Evolutionary conservation across 1,140 invertebrate species (phyloP).

Genomic region (Lordiphosa collinella): DNA sequence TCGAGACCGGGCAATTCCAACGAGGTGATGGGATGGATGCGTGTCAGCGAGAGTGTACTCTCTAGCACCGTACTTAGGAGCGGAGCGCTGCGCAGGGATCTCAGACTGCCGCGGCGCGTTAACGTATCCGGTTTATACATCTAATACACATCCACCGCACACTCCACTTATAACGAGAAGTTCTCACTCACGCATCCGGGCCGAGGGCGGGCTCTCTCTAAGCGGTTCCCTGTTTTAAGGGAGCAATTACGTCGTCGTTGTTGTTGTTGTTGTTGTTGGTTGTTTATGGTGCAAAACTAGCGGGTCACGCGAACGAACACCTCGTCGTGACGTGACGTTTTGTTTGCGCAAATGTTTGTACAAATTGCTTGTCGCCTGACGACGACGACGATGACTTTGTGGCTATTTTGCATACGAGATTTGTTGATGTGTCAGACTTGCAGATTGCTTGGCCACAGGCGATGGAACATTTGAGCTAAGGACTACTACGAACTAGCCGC

Average conservation of each 20-base stretch:
- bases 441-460: conserved; percentile 32
- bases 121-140: conserved; percentile 78
- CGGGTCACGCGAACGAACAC: conserved; percentile 56
- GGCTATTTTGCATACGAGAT: conserved; percentile 64
- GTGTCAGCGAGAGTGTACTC: conserved; percentile 76
- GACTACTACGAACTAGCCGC: conserved; percentile 2
- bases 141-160: conserved; percentile 23
- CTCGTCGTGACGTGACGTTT: conserved; percentile 43
- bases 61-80: conserved; percentile 75
- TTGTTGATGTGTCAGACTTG: conserved; percentile 56
- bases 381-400: conserved; percentile 1
- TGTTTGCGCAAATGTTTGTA: conserved; percentile 57
- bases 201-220: not conserved
- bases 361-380: conserved; percentile 65
- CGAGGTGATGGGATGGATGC: conserved; percentile 78
- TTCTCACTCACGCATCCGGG: too few species aligned
- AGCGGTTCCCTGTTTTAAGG: conserved; percentile 40
- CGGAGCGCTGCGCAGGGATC: conserved; percentile 78
- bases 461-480: conserved; percentile 14
- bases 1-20: conserved; percentile 76
- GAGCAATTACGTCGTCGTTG: conserved; percentile 65
- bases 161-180: too few species aligned
- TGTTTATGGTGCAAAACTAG: conserved; percentile 60
- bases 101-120: conserved; percentile 77
- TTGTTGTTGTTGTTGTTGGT: too few species aligned